These are phyloP conservation scores for Bubo bubo DNA, from an alignment of 2,113 vertebrate species.

Conservation along the genomic window DNA sequence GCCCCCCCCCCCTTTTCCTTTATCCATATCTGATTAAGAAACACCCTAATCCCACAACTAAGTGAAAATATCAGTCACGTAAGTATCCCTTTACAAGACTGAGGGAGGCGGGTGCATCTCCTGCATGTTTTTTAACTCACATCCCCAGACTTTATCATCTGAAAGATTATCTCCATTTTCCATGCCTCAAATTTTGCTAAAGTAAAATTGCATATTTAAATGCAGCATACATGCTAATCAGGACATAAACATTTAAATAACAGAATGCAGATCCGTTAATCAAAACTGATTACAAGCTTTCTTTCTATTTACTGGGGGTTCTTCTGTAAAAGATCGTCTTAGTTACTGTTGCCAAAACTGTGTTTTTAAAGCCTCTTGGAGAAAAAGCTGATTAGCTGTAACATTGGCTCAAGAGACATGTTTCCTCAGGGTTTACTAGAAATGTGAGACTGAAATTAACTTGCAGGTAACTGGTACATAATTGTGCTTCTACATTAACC, in stretches of 20 bases:
- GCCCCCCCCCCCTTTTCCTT: too few species aligned
- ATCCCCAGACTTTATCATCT: background rate
- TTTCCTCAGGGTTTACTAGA: constrained; percentile 16
- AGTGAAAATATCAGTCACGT: background rate
- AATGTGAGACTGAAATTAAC: background rate
- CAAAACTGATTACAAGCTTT: constrained; percentile 37
- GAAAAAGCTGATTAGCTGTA: constrained; percentile 19
- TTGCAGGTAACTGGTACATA: background rate
- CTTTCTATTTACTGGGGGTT: constrained; percentile 18
- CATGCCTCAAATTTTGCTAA: background rate
- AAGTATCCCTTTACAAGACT: background rate
- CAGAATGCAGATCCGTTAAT: constrained; percentile 18
- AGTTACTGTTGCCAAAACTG: constrained; percentile 42
- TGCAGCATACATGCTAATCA: background rate
- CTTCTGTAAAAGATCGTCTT: background rate
- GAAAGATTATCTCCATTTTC: background rate
- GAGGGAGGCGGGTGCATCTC: background rate
- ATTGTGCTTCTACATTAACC: background rate
- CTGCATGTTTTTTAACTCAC: background rate
- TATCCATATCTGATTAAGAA: background rate
- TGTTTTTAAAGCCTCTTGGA: constrained; percentile 43
- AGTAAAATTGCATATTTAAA: background rate
- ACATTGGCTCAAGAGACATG: background rate
- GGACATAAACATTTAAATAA: constrained; percentile 25
- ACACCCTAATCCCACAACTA: background rate